Percentiles rank a stretch among this genome's conserved stretches.
Evolutionary conservation across 35 echinoderm and acorn worm species (phyloP).

Genomic region (Eucidaris tribuloides): DNA sequence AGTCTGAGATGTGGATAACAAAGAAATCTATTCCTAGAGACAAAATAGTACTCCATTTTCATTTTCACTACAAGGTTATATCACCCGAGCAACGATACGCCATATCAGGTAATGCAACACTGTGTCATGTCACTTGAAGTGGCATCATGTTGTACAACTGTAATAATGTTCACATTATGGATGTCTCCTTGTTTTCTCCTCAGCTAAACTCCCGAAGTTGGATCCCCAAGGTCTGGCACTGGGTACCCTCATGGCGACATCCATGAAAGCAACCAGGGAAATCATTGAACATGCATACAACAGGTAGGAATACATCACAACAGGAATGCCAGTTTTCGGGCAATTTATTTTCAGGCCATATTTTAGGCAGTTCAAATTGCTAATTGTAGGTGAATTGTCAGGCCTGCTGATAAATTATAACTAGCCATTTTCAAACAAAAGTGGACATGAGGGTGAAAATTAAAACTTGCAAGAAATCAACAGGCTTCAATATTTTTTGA

Average conservation of each 20-base stretch:
- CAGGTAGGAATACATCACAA: conserved; percentile 31
- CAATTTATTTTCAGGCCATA: no score
- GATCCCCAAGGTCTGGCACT: conserved; percentile 77
- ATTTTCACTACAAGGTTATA: not conserved
- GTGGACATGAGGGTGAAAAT: no score
- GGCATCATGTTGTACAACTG: not conserved
- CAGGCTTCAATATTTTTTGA: no score
- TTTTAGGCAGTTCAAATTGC: no score
- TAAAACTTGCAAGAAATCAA: no score
- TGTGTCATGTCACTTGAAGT: not conserved
- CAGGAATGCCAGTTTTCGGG: no score
- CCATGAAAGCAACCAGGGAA: conserved; percentile 79
- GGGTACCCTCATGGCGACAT: conserved; percentile 92
- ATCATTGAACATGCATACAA: conserved; percentile 91
- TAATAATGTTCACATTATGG: not conserved
- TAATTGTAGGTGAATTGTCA: no score
- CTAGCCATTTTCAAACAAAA: no score
- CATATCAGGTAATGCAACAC: not conserved
- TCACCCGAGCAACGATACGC: not conserved
- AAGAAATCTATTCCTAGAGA: not conserved
- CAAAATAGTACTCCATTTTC: not conserved
- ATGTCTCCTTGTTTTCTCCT: not conserved
- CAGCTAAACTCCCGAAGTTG: conserved; percentile 24
- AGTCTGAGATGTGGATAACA: no score
- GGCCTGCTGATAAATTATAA: no score